These are phyloP conservation scores for Alentia gelatinosa DNA, from an alignment of 2,888 invertebrate genomes.

Conservation along the genomic window DNA sequence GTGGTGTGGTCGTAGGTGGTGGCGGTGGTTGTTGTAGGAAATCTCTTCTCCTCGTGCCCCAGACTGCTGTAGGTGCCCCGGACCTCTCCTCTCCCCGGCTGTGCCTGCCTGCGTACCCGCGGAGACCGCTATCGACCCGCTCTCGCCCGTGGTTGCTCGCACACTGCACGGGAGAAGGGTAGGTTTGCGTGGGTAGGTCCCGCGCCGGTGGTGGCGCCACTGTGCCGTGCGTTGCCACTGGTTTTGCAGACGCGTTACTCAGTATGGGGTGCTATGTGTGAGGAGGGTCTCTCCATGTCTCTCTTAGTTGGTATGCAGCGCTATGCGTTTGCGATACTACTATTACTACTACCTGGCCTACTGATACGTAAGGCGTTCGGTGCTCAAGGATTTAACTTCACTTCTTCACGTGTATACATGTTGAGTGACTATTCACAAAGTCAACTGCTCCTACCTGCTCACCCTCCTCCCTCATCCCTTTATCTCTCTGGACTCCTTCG, in stretches of 20 bases:
- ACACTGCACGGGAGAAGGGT: neutral
- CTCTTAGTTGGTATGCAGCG: too few relatives aligned
- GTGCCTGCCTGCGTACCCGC: neutral
- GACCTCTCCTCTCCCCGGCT: neutral
- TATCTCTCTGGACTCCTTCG: neutral
- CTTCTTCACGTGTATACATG: too few relatives aligned
- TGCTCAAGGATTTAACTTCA: neutral
- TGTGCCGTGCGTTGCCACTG: neutral
- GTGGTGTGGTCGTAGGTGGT: too few relatives aligned
- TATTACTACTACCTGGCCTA: neutral
- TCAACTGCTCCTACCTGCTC: too few relatives aligned
- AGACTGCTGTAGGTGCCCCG: too few relatives aligned
- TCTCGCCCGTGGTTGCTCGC: neutral
- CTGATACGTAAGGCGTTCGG: neutral
- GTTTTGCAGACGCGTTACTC: too few relatives aligned
- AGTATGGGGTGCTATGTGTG: too few relatives aligned
- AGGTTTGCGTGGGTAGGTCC: neutral
- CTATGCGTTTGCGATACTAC: too few relatives aligned
- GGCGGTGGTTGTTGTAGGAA: too few relatives aligned
- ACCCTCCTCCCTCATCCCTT: neutral
- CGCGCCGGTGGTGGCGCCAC: conserved; percentile 29
- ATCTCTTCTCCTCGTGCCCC: too few relatives aligned
- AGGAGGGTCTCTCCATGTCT: too few relatives aligned
- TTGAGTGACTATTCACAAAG: too few relatives aligned
- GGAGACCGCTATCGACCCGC: neutral